Evolutionary conservation across 1,140 invertebrate species (phyloP), one percentile per base, ranked within the genome.

Genomic region (Pseudomyrmex sp.): DNA sequence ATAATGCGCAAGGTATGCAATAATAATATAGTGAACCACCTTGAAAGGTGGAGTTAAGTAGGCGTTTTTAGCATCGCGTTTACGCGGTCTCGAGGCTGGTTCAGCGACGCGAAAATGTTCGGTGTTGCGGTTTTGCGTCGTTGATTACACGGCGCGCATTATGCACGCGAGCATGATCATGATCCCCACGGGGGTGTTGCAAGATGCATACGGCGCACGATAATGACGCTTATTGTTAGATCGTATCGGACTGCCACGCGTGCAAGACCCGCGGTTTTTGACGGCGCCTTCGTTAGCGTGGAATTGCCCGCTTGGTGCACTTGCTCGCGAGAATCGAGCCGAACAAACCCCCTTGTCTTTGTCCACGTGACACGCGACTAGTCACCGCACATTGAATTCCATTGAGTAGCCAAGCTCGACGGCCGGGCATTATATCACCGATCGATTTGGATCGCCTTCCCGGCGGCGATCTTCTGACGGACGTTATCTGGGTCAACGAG

Each of bases 401-500:
- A 61, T 76, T 56, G 46, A 63, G 15, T 13, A 23, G 10, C 4
- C n/a, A 5, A 12, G 18, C n/a, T 20, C 56, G 70, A 46, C 26
- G 13, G 18, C 48, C 9, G 18, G 13, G 44, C 35, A 50, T 82
- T 62, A 35, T 80, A 77, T 86, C 69, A 77, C 13, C 61, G 86
- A 87, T 73, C 86, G 18, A 18, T 44, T 44, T 76, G 7, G 82
- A 82, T 82, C 82, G 75, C 54, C 63, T 84, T 56, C 62, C 59
- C 69, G 50, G 15, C 70, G 76, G 70, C 82, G 82, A 74, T 86
- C 70, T 50, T 74, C 63, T 48, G 85, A 68, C 70, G 62, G 12
- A 15, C 26, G 65, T 63, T 54, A 89, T 89, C 74, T 84, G 70
- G 88, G 88, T 89, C 85, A 89, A 85, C 87, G 82, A 89, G 82